phyloP scores from a whole-genome alignment of 2,888 invertebrate genomes.

The Thumatha senex region DNA sequence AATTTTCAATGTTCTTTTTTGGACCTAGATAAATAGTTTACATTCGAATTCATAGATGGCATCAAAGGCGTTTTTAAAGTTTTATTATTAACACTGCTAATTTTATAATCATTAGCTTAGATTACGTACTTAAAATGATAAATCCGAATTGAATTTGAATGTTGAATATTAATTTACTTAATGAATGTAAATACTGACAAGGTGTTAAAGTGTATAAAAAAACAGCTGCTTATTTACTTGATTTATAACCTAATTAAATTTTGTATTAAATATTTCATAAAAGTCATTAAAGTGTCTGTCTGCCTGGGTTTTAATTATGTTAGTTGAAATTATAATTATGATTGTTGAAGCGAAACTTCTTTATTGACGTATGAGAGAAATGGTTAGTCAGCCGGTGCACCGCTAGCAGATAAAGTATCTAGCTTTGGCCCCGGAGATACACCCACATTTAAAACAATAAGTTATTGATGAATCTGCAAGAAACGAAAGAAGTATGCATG shows the following conservation, averaged over 20 bases:
- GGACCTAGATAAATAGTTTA: constrained; percentile 40
- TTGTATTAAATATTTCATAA: too few species aligned
- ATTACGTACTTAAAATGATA: not conserved
- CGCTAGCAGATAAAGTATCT: too few species aligned
- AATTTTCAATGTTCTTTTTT: constrained; percentile 9
- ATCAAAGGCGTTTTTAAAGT: constrained; percentile 24
- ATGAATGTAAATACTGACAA: not conserved
- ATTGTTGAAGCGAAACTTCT: too few species aligned
- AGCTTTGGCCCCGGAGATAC: too few species aligned
- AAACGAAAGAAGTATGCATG: too few species aligned
- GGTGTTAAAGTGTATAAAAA: not conserved
- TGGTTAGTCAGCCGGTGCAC: too few species aligned
- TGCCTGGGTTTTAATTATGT: too few species aligned
- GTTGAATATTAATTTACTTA: not conserved
- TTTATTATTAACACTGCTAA: not conserved
- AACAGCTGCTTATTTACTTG: not conserved
- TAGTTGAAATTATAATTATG: too few species aligned
- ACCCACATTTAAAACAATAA: too few species aligned
- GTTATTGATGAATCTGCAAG: too few species aligned
- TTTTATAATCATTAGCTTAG: not conserved
- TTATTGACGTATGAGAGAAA: too few species aligned
- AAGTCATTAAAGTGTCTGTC: too few species aligned
- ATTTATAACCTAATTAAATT: not conserved
- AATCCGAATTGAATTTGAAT: not conserved
- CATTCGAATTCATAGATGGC: constrained; percentile 52